Conservation (phyloP, 2,113 vertebrate species). For the Antennarius striatus region DNA sequence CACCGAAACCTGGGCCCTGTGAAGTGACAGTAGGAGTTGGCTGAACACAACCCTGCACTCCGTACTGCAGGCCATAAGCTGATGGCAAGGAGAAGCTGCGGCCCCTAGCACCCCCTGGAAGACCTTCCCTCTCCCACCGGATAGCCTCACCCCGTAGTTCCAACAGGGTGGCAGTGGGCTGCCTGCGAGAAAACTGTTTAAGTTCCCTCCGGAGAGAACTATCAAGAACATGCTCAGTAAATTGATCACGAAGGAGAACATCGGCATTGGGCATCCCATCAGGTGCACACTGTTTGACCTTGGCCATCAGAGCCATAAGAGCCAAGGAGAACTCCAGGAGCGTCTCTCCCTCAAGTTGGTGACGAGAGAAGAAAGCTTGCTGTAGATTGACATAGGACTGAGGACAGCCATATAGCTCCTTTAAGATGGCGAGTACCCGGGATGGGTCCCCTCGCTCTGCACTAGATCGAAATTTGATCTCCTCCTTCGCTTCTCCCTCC, state of each 20-base stretch:
- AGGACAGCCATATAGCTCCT: too few species aligned
- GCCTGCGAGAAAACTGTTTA: neutral
- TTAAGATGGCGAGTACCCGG: neutral
- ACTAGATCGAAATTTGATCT: too few species aligned
- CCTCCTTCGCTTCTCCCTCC: too few species aligned
- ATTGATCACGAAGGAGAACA: neutral
- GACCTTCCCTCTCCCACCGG: neutral
- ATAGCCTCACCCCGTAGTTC: neutral
- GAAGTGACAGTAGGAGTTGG: too few species aligned
- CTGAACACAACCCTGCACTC: neutral
- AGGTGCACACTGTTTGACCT: neutral
- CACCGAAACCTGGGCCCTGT: too few species aligned
- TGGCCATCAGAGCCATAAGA: neutral
- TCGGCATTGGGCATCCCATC: neutral
- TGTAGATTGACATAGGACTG: neutral
- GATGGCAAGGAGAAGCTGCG: neutral
- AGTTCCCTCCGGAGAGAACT: neutral
- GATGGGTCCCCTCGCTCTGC: too few species aligned
- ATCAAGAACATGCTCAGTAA: neutral
- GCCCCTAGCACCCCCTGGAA: neutral
- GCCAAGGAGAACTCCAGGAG: neutral
- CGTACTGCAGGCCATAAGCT: neutral
- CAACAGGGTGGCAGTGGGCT: neutral
- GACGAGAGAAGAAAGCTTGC: conserved; percentile 1
- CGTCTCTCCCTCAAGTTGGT: neutral